Percentiles rank a stretch among this genome's conserved stretches.
Evolutionary conservation across 2,797 vertebrate species (phyloP).

Genomic region (Chaetodon trifasciatus): DNA sequence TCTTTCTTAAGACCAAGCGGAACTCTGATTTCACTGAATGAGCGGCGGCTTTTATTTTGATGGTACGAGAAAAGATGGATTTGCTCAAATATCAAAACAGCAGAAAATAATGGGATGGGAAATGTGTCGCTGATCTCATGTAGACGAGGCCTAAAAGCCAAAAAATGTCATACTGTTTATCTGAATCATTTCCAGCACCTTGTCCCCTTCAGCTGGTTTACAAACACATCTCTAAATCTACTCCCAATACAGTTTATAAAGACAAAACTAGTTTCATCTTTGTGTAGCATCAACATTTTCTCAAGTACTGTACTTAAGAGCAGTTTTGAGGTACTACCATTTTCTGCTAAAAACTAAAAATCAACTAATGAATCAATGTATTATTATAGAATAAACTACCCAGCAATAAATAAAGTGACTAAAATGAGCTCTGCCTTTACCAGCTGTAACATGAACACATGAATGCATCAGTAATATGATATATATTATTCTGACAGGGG

Average conservation of each 20-base stretch:
- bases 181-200: not conserved
- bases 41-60: slow-evolving; percentile 11
- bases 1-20: not conserved
- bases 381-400: no score
- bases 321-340: no score
- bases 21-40: not conserved
- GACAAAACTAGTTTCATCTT: not conserved
- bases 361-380: no score
- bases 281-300: no score
- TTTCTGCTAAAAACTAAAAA: no score
- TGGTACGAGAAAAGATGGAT: not conserved
- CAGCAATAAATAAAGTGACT: no score
- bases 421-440: no score
- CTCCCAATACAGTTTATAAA: not conserved
- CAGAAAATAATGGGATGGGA: not conserved
- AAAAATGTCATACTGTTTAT: not conserved
- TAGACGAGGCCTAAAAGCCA: not conserved
- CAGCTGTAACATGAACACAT: no score
- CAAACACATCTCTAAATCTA: not conserved
- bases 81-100: slow-evolving; percentile 9
- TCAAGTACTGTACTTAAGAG: no score
- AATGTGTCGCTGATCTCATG: not conserved
- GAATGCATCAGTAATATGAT: no score
- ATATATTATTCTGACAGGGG: no score
- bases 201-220: not conserved